phyloP scores from a whole-genome alignment of 2,797 vertebrate genomes.

The Clarias pachynema region DNA sequence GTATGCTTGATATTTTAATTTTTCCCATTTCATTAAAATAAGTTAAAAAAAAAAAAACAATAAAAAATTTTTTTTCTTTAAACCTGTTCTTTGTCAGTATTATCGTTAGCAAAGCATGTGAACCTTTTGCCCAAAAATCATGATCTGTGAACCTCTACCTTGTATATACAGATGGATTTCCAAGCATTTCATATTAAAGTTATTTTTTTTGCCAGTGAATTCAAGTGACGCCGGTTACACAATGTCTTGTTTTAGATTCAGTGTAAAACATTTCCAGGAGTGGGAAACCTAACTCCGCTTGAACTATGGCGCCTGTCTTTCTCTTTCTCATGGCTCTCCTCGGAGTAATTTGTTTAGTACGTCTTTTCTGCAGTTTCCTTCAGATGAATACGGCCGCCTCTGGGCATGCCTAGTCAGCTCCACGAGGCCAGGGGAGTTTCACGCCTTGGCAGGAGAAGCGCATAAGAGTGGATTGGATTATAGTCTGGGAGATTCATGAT shows the following conservation, averaged over 20 bases:
- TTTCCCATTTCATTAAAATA: background rate
- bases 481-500: conserved; percentile 28
- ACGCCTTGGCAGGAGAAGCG: conserved; percentile 54
- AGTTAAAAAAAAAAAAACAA: background rate
- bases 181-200: conserved; percentile 23
- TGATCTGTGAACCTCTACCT: background rate
- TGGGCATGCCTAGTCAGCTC: conserved; percentile 50
- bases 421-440: conserved; percentile 48
- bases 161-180: conserved; percentile 32
- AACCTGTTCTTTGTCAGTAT: background rate
- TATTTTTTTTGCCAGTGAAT: conserved; percentile 11
- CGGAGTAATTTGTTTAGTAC: conserved; percentile 68
- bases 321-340: conserved; percentile 56
- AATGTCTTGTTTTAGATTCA: conserved; percentile 57
- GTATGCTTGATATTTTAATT: background rate
- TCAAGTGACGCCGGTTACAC: conserved; percentile 50
- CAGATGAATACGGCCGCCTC: conserved; percentile 60
- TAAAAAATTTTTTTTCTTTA: too few relatives aligned
- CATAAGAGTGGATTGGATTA: conserved; percentile 24
- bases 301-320: conserved; percentile 52
- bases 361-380: conserved; percentile 66
- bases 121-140: background rate
- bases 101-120: background rate
- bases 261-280: conserved; percentile 60
- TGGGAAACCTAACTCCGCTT: conserved; percentile 50